Evolutionary conservation across 2,888 invertebrate genomes (phyloP).

Genomic region (Plusia festucae): DNA sequence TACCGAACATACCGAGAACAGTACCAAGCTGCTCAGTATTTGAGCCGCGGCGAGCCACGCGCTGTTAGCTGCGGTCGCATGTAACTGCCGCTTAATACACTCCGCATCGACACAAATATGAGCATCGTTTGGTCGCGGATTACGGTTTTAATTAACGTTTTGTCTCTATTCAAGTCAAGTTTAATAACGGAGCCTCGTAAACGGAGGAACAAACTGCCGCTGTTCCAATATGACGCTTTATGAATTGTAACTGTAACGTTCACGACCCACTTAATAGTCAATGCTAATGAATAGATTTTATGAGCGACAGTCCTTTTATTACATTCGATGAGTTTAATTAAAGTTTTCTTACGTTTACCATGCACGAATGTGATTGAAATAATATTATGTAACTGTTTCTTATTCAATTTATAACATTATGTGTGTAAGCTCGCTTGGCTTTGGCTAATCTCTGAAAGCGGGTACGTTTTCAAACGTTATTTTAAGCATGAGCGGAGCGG

Average conservation of each 20-base stretch:
- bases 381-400: neutral
- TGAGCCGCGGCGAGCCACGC: neutral
- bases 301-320: conserved; percentile 27
- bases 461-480: conserved; percentile 37
- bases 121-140: conserved; percentile 42
- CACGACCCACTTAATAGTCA: conserved; percentile 31
- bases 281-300: conserved; percentile 46
- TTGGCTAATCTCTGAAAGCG: conserved; percentile 33
- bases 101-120: conserved; percentile 43
- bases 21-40: too few species aligned
- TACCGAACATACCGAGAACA: too few species aligned
- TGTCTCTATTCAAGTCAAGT: conserved; percentile 51
- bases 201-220: conserved; percentile 25
- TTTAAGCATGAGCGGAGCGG: conserved; percentile 32
- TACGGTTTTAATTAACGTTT: conserved; percentile 55
- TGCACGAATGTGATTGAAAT: neutral
- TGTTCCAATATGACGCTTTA: conserved; percentile 14
- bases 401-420: conserved; percentile 8
- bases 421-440: conserved; percentile 21
- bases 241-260: conserved; percentile 13
- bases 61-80: conserved; percentile 36
- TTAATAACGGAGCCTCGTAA: conserved; percentile 39
- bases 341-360: neutral
- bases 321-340: conserved; percentile 32
- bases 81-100: conserved; percentile 46